phyloP scores from a whole-genome alignment of 2,888 invertebrate species.

The Lasioglossum zephyrum region DNA sequence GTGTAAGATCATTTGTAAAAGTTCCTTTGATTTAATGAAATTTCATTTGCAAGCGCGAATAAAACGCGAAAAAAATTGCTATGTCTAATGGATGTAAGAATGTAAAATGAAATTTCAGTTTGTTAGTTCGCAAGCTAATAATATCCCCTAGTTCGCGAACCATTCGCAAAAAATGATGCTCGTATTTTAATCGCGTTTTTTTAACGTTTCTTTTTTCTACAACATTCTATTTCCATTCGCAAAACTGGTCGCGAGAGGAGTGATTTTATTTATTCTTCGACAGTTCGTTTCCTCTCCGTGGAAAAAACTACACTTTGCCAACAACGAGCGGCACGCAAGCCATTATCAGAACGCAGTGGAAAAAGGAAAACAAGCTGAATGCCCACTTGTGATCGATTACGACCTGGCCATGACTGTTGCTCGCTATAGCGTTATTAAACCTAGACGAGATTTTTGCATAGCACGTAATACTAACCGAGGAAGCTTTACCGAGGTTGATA shows the following conservation, averaged over 20 bases:
- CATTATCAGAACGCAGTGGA: background rate
- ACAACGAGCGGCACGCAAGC: background rate
- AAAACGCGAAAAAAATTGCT: background rate
- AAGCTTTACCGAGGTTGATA: background rate
- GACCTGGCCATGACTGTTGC: conserved; percentile 41
- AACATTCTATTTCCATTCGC: background rate
- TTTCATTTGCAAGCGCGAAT: no score
- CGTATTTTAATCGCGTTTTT: background rate
- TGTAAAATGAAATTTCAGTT: background rate
- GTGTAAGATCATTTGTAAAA: no score
- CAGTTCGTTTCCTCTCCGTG: background rate
- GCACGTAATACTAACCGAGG: no score
- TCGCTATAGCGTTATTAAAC: background rate
- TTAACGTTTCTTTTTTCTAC: background rate
- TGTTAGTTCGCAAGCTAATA: background rate
- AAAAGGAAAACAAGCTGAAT: conserved; percentile 27
- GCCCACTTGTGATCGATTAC: conserved; percentile 44
- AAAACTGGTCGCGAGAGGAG: background rate
- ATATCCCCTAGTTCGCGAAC: no score
- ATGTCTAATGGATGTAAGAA: background rate
- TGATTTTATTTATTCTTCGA: background rate
- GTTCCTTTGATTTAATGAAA: no score
- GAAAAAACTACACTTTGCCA: background rate
- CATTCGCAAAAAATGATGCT: background rate
- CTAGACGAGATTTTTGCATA: background rate